Evolutionary conservation across 53 echinoderm and acorn worm species (phyloP).

Genomic region (Echinarachnius parma): DNA sequence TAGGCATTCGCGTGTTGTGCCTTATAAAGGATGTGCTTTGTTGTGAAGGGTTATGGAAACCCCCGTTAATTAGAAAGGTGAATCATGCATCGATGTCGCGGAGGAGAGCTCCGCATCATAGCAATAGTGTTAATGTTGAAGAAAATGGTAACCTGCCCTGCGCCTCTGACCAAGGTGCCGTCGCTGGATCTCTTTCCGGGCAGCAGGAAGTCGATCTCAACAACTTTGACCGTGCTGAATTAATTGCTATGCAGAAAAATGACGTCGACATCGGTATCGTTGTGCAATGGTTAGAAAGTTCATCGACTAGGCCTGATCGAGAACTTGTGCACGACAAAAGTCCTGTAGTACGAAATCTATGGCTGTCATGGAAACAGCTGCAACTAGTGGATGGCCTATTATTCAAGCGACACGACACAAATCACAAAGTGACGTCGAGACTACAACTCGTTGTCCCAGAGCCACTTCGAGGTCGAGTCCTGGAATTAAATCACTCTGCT

Average conservation of each 20-base stretch:
- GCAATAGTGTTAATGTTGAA: neutral
- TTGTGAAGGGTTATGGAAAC: no score
- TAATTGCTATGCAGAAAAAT: constrained; percentile 28
- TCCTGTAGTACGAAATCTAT: constrained; percentile 53
- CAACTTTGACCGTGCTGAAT: constrained; percentile 11
- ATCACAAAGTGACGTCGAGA: neutral
- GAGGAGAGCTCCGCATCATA: neutral
- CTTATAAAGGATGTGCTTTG: no score
- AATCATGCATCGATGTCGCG: constrained; percentile 19
- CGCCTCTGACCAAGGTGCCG: constrained; percentile 29
- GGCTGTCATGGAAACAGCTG: constrained; percentile 56
- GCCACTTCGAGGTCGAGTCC: constrained; percentile 25
- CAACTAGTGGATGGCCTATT: constrained; percentile 36
- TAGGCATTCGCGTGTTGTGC: no score
- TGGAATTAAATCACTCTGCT: constrained; percentile 37
- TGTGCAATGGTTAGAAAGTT: constrained; percentile 37
- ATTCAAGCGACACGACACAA: constrained; percentile 38
- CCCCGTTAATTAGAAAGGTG: no score
- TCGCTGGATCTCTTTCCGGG: constrained; percentile 10
- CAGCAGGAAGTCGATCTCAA: constrained; percentile 10
- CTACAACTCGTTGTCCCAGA: constrained; percentile 50
- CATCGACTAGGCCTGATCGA: constrained; percentile 33
- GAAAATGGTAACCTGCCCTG: constrained; percentile 29
- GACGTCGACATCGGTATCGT: constrained; percentile 28
- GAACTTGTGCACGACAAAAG: constrained; percentile 39